Evolutionary conservation across 1,140 invertebrate species (phyloP).

Genomic region (Phocides pigmalion): DNA sequence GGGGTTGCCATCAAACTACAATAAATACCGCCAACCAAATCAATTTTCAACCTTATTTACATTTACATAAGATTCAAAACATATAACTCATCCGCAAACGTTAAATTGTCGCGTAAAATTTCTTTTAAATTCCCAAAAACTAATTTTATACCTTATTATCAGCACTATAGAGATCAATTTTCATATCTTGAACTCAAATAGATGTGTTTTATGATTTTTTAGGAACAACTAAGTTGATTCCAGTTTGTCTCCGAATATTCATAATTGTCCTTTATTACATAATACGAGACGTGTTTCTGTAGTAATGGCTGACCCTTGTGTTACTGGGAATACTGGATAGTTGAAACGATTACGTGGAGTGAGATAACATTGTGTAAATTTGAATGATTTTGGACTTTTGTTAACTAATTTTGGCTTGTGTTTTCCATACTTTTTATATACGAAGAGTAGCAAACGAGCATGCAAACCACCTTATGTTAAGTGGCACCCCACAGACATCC

Average conservation of each 20-base stretch:
- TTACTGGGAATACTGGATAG: constrained; percentile 29
- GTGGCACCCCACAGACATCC: too few species aligned
- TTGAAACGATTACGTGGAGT: background rate
- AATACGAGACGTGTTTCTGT: constrained; percentile 30
- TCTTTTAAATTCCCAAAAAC: background rate
- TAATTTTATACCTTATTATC: background rate
- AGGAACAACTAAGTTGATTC: constrained; percentile 19
- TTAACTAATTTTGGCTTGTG: too few species aligned
- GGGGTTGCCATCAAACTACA: background rate
- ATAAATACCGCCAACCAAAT: background rate
- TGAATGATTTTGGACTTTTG: background rate
- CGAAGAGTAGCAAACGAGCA: too few species aligned
- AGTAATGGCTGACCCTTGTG: constrained; percentile 15
- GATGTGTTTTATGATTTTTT: constrained; percentile 22
- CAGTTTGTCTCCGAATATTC: constrained; percentile 19
- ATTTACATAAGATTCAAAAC: background rate
- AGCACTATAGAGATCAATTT: background rate
- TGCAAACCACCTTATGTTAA: too few species aligned
- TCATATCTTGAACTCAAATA: background rate
- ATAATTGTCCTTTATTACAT: constrained; percentile 32
- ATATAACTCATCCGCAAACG: background rate
- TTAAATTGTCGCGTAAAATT: constrained; percentile 5
- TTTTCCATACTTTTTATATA: too few species aligned
- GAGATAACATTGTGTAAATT: background rate
- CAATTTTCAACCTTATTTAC: background rate